phyloP scores from a whole-genome alignment of 2,797 vertebrate genomes.

The Enteromius afrohamiltoni region DNA sequence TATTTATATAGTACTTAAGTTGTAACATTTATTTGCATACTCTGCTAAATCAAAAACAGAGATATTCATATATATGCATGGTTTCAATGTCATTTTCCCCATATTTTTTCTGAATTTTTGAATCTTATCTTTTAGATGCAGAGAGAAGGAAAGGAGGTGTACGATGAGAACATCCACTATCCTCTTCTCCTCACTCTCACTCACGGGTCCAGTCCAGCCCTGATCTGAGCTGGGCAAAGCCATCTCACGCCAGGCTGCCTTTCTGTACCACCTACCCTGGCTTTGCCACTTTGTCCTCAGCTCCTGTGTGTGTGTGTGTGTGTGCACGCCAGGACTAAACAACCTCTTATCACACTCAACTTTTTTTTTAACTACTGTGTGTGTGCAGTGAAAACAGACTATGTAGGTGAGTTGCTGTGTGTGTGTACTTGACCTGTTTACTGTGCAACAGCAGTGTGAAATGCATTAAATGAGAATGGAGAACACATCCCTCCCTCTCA shows the following conservation, averaged over 20 bases:
- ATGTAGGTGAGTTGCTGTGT: conserved; percentile 33
- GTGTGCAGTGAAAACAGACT: conserved; percentile 38
- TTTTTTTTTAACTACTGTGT: conserved; percentile 39
- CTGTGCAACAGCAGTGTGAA: conserved; percentile 65
- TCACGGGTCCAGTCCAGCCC: conserved; percentile 71
- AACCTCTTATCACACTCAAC: conserved; percentile 15
- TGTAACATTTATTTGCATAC: neutral
- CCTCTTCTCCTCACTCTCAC: conserved; percentile 90
- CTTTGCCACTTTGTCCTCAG: conserved; percentile 64
- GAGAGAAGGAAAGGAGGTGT: conserved; percentile 85
- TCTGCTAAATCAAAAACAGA: no score
- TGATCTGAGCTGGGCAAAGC: conserved; percentile 63
- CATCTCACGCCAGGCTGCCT: conserved; percentile 52
- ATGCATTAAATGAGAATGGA: conserved; percentile 44
- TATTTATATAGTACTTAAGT: neutral
- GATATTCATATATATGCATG: no score
- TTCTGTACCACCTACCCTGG: conserved; percentile 40
- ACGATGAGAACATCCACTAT: conserved; percentile 96
- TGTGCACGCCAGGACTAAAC: conserved; percentile 10
- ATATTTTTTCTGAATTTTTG: neutral
- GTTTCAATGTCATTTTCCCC: neutral
- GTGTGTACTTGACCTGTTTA: conserved; percentile 64
- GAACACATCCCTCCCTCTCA: conserved; percentile 33
- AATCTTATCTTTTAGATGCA: conserved; percentile 81
- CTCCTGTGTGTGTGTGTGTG: conserved; percentile 54